Conservation (phyloP, 2,888 invertebrate species). For the Bruchidius siliquastri region DNA sequence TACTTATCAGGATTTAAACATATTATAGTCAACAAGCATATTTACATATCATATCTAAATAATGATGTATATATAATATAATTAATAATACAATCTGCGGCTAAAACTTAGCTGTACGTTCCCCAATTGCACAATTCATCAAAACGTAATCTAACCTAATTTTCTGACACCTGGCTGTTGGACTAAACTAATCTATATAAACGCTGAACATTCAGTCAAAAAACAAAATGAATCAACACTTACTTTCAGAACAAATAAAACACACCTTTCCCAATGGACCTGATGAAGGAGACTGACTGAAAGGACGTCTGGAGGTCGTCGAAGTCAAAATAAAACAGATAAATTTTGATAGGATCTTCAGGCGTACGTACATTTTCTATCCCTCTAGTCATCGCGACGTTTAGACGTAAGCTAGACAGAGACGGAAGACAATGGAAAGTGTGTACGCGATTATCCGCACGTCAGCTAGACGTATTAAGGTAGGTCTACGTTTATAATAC, state of each 20-base stretch:
- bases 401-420: neutral
- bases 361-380: neutral
- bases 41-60: too few species aligned
- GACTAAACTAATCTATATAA: neutral
- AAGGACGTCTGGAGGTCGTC: constrained; percentile 18
- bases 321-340: constrained; percentile 12
- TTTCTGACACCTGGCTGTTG: neutral
- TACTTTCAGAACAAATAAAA: constrained; percentile 1
- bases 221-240: constrained; percentile 1
- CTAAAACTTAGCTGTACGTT: too few species aligned
- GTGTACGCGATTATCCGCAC: neutral
- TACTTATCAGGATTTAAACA: too few species aligned
- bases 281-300: constrained; percentile 11
- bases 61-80: too few species aligned
- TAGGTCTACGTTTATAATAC: neutral
- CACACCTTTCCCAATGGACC: constrained; percentile 1
- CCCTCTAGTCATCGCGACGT: neutral
- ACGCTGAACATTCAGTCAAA: neutral
- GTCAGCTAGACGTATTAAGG: neutral
- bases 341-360: neutral
- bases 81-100: too few species aligned
- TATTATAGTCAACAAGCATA: too few species aligned
- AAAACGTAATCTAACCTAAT: neutral
- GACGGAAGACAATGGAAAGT: neutral
- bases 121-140: neutral